Conservation (phyloP, 2,888 invertebrate genomes). For the Palloptera scutellata region DNA sequence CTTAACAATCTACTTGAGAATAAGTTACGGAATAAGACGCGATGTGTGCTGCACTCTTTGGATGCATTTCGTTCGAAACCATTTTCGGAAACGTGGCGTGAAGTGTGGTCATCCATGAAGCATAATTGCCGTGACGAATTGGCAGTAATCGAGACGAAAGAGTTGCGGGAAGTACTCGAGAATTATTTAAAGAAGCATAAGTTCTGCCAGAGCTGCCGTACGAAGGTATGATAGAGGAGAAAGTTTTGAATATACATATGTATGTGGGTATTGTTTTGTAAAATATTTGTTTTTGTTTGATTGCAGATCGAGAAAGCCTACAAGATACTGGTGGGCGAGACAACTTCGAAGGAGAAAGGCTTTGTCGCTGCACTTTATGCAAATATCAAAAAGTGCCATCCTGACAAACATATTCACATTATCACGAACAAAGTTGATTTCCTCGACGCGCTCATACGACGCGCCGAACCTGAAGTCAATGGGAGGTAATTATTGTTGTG, state of each 20-base stretch:
- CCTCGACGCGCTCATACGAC: constrained; percentile 84
- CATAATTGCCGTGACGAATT: constrained; percentile 83
- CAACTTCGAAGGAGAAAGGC: constrained; percentile 86
- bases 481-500: constrained; percentile 70
- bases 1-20: constrained; percentile 80
- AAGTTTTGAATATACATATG: neutral
- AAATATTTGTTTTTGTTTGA: constrained; percentile 4
- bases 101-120: constrained; percentile 87
- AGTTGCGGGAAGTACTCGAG: constrained; percentile 84
- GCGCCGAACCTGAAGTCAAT: constrained; percentile 90
- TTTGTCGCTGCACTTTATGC: constrained; percentile 87
- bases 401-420: constrained; percentile 88
- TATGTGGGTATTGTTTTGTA: neutral
- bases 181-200: constrained; percentile 91
- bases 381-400: constrained; percentile 85
- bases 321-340: constrained; percentile 85
- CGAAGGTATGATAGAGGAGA: constrained; percentile 73
- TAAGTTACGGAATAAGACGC: constrained; percentile 86
- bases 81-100: constrained; percentile 78
- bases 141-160: constrained; percentile 85
- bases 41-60: constrained; percentile 88
- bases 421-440: constrained; percentile 84
- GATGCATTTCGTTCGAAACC: constrained; percentile 84
- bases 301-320: constrained; percentile 78
- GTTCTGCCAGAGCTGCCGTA: constrained; percentile 92